Evolutionary conservation across 2,888 invertebrate species (phyloP), one percentile per base, ranked within the genome.

Genomic region (Meta bourneti): DNA sequence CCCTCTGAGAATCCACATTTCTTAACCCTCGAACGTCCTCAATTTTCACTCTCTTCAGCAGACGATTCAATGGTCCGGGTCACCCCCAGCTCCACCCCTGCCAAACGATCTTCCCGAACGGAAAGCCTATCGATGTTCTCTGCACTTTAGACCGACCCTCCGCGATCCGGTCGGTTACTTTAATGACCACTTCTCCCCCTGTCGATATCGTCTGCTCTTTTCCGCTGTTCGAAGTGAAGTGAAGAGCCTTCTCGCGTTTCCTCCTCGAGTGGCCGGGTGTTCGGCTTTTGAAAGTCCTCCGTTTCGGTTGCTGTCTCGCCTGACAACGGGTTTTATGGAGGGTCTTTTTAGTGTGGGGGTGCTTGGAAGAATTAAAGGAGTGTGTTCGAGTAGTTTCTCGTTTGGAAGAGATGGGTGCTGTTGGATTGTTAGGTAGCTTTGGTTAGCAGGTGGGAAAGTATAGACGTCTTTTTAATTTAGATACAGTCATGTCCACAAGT

Each of bases 51-150:
- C 34, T 34, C 1, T 34, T 34, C 34, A 2, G 34, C 34, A 34
- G 34, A 34, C 34, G 34, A 34, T 34, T 34, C 34, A 34, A 13
- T 74, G 13, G 11, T 48, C 7, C 51, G 19, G 19, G 51, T 51
- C 19, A 77, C 20, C 51, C 77, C 16, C 0, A 49, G 8, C 20
- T 13, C 16, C 77, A 51, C 5, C 20, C 6, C 19, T 20, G 9
- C 20, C n/a, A 7, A 7, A 49, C 9, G n/a, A 49, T 16, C 16
- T 49, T 16, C n/a, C 16, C 16, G 51, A 6, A n/a, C 6, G 51
- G 51, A 77, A 9, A 77, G 77, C n/a, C 51, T 51, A 77, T 77
- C 51, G 51, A 52, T 77, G 77, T 77, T 77, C n/a, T 11, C 77
- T n/a, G 34, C 34, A 51, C 19, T 77, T 77, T 49, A 77, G 8